Evolutionary conservation across 2,797 vertebrate genomes (phyloP), one percentile per base, ranked within the genome.

Genomic region (Gobionotothen gibberifrons): DNA sequence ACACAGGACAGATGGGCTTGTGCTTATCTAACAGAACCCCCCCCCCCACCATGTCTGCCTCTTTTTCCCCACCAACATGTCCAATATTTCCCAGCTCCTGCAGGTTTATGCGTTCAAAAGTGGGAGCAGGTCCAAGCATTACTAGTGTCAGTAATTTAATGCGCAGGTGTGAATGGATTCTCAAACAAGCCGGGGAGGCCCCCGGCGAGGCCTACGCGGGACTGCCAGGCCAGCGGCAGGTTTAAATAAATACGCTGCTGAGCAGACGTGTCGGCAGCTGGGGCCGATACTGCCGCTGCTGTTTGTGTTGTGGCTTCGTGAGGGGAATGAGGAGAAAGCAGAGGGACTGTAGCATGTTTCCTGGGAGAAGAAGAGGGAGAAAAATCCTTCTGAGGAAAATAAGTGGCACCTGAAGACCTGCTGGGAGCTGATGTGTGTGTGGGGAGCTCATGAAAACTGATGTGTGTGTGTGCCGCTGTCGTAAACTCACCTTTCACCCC

Each of bases 71-170:
- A 32, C 57, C 62, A 66, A 69, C 78, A 46, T 70, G 81, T 87
- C 79, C 81, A 65, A 40, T 84, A 73, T 78, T 85, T 74, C 87
- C 26, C 57, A 40, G 76, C 82, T 84, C 69, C 74, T 71, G 77
- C 79, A 74, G 80, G 69, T 91, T 92, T 85, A 91, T 77, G 64
- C 84, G 74, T 89, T 90, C 69, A 84, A 79, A 87, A 85, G 63
- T 83, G 86, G 93, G 92, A 93, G 82, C 68, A 0, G 22, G 78
- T 92, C 93, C 92, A 93, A 94, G 86, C 87, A 93, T 90, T 92
- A 93, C 90, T 87, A 87, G 92, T 93, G 93, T 94, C 93, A 94
- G 93, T 94, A 94, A 94, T 93, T 94, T 93, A 94, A 94, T 93
- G 91, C 93, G 79, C 93, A 94, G 93, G 94, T 94, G 93, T 94